Percentiles rank a stretch among this genome's conserved stretches.
Conservation (phyloP, 2,888 invertebrate species). For the Latrodectus elegans region DNA sequence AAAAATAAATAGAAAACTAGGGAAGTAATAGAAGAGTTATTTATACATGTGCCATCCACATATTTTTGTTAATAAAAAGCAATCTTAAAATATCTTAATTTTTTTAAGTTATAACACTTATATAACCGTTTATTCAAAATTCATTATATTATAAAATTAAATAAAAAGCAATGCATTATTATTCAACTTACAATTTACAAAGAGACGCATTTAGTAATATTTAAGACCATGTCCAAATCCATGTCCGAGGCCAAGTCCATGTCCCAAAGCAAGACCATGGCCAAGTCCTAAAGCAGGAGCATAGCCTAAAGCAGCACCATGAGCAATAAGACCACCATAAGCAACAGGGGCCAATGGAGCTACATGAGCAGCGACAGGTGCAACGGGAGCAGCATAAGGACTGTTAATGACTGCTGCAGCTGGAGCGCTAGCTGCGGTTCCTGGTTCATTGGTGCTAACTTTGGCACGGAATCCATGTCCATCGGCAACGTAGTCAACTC, state of each 20-base stretch:
- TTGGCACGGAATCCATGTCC: not conserved
- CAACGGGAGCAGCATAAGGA: not conserved
- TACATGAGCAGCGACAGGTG: not conserved
- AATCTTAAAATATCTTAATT: no score
- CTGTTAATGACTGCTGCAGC: not conserved
- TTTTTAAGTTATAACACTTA: no score
- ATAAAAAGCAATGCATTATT: no score
- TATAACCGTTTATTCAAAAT: no score
- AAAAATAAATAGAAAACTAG: no score
- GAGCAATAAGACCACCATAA: not conserved
- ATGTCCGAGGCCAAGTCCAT: not conserved
- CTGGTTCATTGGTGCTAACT: not conserved
- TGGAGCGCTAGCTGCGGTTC: not conserved
- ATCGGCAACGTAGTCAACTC: not conserved
- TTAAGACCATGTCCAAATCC: not conserved
- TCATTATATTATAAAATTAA: no score
- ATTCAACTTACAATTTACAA: no score
- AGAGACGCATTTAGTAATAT: not conserved
- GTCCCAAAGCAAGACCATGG: not conserved
- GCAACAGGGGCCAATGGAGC: not conserved
- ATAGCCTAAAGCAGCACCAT: conserved; percentile 20
- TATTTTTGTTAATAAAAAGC: no score
- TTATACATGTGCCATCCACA: no score
- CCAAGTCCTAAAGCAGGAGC: not conserved
- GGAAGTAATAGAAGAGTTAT: no score